phyloP scores from a whole-genome alignment of 2,113 vertebrate genomes.

The Poecile atricapillus region DNA sequence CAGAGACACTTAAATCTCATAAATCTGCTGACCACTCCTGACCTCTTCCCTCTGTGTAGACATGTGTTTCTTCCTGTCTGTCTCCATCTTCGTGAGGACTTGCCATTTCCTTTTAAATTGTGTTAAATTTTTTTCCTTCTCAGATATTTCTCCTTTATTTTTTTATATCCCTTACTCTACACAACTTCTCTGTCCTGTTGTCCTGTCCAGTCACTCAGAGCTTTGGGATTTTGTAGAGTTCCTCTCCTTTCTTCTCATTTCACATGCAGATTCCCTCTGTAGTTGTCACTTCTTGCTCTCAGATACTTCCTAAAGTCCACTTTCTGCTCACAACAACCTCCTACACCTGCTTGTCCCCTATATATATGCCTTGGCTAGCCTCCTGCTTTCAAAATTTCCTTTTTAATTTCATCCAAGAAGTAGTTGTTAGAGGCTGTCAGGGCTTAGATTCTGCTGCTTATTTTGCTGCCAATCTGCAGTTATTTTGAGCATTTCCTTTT shows the following conservation, averaged over 20 bases:
- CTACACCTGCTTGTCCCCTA: background rate
- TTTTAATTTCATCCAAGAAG: background rate
- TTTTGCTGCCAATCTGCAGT: constrained; percentile 20
- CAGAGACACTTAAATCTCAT: background rate
- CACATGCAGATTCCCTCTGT: background rate
- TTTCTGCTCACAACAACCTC: background rate
- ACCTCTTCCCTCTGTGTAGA: background rate
- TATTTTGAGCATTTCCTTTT: constrained; percentile 46
- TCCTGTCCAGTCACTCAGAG: background rate
- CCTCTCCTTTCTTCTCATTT: background rate
- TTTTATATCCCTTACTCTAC: background rate
- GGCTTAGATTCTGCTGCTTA: background rate
- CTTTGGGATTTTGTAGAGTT: background rate
- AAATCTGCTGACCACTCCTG: background rate
- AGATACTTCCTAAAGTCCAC: background rate
- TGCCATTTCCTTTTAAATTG: constrained; percentile 5
- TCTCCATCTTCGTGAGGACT: background rate
- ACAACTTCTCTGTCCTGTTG: background rate
- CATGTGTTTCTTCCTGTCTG: constrained; percentile 9
- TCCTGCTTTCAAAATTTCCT: background rate
- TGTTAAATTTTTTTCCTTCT: background rate
- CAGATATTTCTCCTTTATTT: background rate
- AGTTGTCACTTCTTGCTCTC: background rate
- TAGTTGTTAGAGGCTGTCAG: background rate
- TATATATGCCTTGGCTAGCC: background rate